phyloP scores from a whole-genome alignment of 2,888 invertebrate genomes.

The Watsonalla cultraria region DNA sequence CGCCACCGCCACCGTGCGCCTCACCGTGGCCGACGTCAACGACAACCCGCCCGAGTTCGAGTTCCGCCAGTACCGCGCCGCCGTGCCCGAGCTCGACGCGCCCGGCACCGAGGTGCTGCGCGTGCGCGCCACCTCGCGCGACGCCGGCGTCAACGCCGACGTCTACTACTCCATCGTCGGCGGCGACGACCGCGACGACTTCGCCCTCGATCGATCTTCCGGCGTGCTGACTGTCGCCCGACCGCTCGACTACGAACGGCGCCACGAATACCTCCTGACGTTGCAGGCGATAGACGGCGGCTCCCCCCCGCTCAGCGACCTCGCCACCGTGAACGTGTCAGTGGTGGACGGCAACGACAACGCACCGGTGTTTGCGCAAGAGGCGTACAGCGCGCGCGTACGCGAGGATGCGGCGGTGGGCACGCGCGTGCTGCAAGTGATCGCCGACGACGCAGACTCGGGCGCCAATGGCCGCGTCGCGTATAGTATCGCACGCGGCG shows the following conservation, averaged over 20 bases:
- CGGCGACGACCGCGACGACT: slow-evolving; percentile 93
- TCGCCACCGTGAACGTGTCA: slow-evolving; percentile 91
- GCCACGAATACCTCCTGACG: slow-evolving; percentile 90
- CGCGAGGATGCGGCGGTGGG: slow-evolving; percentile 88
- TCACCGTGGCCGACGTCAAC: slow-evolving; percentile 94
- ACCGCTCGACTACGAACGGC: slow-evolving; percentile 91
- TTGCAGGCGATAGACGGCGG: slow-evolving; percentile 95
- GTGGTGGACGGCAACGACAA: slow-evolving; percentile 93
- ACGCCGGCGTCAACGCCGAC: slow-evolving; percentile 95
- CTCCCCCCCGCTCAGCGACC: slow-evolving; percentile 91
- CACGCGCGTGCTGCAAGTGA: slow-evolving; percentile 85
- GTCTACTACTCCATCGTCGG: slow-evolving; percentile 92
- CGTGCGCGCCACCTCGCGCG: slow-evolving; percentile 94
- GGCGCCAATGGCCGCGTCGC: slow-evolving; percentile 87
- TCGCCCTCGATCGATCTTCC: slow-evolving; percentile 84
- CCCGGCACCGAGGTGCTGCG: slow-evolving; percentile 89
- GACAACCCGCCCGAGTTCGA: slow-evolving; percentile 98
- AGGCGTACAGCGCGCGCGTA: slow-evolving; percentile 86
- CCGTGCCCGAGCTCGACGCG: slow-evolving; percentile 87
- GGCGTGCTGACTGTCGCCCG: slow-evolving; percentile 88
- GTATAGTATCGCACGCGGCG: slow-evolving; percentile 86
- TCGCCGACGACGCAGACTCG: slow-evolving; percentile 91
- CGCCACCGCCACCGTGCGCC: slow-evolving; percentile 83
- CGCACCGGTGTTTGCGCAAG: slow-evolving; percentile 87
- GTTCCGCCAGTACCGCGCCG: slow-evolving; percentile 86